Evolutionary conservation across 2,797 vertebrate species (phyloP), one percentile per base, ranked within the genome.

Genomic region (Chlorospingus flavigularis): DNA sequence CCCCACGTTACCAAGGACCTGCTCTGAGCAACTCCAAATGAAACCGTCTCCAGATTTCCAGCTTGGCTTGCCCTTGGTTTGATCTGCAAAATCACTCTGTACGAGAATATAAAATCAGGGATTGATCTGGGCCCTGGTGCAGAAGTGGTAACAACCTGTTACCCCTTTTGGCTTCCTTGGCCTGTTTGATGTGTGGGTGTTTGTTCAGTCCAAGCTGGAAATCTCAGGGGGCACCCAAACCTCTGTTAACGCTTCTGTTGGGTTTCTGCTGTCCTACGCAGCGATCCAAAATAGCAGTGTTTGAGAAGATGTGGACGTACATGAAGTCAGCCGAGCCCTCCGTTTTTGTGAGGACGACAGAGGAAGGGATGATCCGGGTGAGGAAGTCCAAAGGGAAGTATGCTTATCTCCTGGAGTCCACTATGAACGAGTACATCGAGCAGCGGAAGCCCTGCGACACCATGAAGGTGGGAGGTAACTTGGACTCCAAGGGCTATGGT

Each of bases 221-320:
- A 88, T 94, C 88, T 91, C 95, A 95, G 10, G 91, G 91, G 85
- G 65, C 63, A 50, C 31, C 62, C 43, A 78, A 72, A 55, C 74
- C 84, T 66, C 76, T 39, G 28, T 19, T 93, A 95, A 95, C 4
- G 0, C 80, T 62, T 86, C 31, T 77, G 31, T 89, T 61, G 92
- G 96, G 93, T 97, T 95, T 97, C 88, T 97, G 90, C 97, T 63
- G 96, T 94, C 89, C 95, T 72, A 71, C 8, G 4, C 98, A 99
- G 99, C 98, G 99, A 96, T 99, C 99, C 51, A 99, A 99, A 98
- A 99, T 99, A n/a, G 99, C 99, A 0, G 99, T 99, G 90, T 99
- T 99, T 97, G 99, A 99, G 98, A 99, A 99, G 98, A 99, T 99
- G 99, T 99, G 99, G 99, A 99, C 99, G 3, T 99, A 99, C 97